A percentile compares a stretch with the other conserved stretches of the same genome.
Conservation (phyloP, 2,113 vertebrate species). For the Neolamprologus toae region DNA sequence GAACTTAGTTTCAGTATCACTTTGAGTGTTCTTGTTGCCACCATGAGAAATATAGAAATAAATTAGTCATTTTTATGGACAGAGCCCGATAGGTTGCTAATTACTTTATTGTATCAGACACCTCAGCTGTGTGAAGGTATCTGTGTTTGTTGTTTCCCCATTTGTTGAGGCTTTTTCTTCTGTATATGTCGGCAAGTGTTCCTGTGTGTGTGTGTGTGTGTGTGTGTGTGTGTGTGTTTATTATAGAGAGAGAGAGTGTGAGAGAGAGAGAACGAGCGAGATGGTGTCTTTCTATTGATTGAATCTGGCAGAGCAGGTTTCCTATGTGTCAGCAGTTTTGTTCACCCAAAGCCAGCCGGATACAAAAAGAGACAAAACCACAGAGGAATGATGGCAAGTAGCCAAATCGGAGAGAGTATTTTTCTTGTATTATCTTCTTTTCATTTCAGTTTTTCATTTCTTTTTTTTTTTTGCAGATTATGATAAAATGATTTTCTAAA, state of each 20-base stretch:
- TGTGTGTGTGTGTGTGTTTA: not conserved
- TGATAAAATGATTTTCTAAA: not conserved
- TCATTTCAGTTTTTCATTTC: not conserved
- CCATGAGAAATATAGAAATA: not conserved
- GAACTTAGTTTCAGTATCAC: not conserved
- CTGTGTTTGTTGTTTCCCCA: not conserved
- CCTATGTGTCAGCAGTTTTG: constrained; percentile 3
- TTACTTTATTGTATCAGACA: not conserved
- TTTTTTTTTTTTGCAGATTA: not conserved
- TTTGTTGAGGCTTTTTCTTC: not conserved
- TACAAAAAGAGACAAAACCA: not conserved
- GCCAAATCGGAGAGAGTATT: not conserved
- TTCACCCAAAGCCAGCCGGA: not conserved
- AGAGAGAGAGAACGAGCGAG: not conserved
- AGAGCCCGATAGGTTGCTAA: not conserved
- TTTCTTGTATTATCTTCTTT: not conserved
- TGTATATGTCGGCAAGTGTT: not conserved
- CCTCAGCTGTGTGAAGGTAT: not conserved
- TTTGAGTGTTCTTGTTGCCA: not conserved
- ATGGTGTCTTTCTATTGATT: not conserved
- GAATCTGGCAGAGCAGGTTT: not conserved
- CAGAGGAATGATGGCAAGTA: not conserved
- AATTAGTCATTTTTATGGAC: not conserved
- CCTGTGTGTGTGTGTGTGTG: not conserved
- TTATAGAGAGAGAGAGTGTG: too few relatives aligned